Evolutionary conservation across 2,797 vertebrate species (phyloP).

Genomic region (Salarias fasciatus): DNA sequence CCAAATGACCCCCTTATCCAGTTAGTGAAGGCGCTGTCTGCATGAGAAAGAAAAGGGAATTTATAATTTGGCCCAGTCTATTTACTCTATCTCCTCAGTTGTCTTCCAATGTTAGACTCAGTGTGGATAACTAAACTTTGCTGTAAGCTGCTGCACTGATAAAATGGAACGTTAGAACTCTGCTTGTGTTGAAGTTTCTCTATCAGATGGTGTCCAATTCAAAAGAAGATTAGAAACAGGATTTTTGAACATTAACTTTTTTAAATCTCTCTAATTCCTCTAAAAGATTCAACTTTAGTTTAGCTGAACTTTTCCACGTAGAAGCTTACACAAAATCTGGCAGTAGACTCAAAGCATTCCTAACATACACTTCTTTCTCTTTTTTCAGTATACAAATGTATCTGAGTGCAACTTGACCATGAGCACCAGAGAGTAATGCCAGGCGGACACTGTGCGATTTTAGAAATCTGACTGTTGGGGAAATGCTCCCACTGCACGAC

Average conservation of each 20-base stretch:
- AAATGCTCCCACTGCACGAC: too few relatives aligned
- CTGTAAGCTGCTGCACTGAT: slow-evolving; percentile 5
- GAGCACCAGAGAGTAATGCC: too few relatives aligned
- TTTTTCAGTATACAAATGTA: too few relatives aligned
- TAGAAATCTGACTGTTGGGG: too few relatives aligned
- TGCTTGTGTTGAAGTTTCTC: not conserved
- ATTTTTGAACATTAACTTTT: not conserved
- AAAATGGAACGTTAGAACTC: slow-evolving; percentile 1
- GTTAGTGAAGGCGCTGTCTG: slow-evolving; percentile 2
- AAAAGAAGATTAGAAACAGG: slow-evolving; percentile 1
- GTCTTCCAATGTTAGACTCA: slow-evolving; percentile 11
- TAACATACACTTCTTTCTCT: too few relatives aligned
- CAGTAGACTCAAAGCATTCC: too few relatives aligned
- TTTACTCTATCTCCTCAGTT: slow-evolving; percentile 10
- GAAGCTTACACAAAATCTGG: too few relatives aligned
- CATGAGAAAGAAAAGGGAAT: slow-evolving; percentile 2
- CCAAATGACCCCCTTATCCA: slow-evolving; percentile 4
- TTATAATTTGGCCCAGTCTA: slow-evolving; percentile 9
- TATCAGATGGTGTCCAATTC: slow-evolving; percentile 5
- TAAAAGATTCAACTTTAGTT: not conserved
- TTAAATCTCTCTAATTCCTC: not conserved
- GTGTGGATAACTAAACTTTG: not conserved
- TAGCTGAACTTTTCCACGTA: not conserved
- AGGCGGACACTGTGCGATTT: too few relatives aligned
- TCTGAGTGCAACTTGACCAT: too few relatives aligned